Base-by-base conservation (phyloP, 2,888 invertebrate genomes). In the Drosophila gaucha region DNA sequence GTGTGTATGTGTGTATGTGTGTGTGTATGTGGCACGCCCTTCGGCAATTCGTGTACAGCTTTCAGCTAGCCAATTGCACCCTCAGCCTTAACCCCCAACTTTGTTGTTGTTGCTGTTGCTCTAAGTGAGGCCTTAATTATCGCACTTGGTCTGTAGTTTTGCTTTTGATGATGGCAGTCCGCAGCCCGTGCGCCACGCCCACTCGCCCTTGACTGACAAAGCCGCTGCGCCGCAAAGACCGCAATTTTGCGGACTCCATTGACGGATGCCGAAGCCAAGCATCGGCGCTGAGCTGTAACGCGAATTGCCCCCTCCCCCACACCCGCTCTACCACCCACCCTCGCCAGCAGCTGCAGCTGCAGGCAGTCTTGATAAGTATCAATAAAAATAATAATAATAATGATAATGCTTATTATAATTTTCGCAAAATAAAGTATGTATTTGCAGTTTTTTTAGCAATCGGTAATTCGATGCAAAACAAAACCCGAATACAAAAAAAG, bases 131-230 rank as follows among this genome's bases (percentile, higher is more conserved):
- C 51, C 44, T 54, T 67, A 73, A 73, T 71, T 71, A 58, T 67
- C 44, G 60, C 67, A 63, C 67, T 72, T 44, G n/a, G 24, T 50
- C 49, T 65, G 47, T 35, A 50, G 50, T 14, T 60, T 30, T 30
- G 12, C 10, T 30, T 39, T 22, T 52, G 52, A 64, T 63, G 52
- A 56, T 73, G 59, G 39, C 64, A 65, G 47, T 31, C 64, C 38
- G 60, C 56, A 4, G 8, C 36, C 49, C 67, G 72, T 67, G 78
- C 74, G 39, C 49, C 67, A 72, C 68, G 78, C 74, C 83, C 73
- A 60, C 35, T 10, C 44, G 70, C 49, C 86, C 80, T 67, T 80
- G 86, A 79, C 80, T 79, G 64, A 78, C 58, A 86, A 82, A 75
- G 74, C 74, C 72, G 58, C 77, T 65, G 67, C 41, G 68, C 65